Percentiles rank a stretch among this genome's conserved stretches.
phyloP scores from a whole-genome alignment of 1,140 invertebrate species.

The Temnothorax nylanderi region DNA sequence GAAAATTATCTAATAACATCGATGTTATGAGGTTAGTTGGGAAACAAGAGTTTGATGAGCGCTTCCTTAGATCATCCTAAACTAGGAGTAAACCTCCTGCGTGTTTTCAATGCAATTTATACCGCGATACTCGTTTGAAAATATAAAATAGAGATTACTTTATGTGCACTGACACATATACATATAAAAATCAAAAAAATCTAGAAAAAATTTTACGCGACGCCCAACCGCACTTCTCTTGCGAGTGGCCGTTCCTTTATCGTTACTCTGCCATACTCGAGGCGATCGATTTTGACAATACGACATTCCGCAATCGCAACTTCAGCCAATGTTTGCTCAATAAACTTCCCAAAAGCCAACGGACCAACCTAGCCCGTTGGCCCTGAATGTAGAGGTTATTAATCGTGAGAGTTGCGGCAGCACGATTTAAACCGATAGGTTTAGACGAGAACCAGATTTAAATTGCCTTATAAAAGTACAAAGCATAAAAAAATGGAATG shows the following conservation, averaged over 20 bases:
- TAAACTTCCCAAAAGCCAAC: constrained; percentile 63
- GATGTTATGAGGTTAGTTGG: constrained; percentile 40
- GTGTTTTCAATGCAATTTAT: constrained; percentile 3
- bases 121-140: background rate
- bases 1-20: constrained; percentile 47
- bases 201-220: background rate
- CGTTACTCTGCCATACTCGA: background rate
- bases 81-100: constrained; percentile 3
- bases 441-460: constrained; percentile 34
- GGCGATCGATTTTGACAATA: constrained; percentile 63
- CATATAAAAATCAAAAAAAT: background rate
- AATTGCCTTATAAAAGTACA: background rate
- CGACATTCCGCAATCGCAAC: constrained; percentile 46
- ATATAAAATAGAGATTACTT: background rate
- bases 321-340: constrained; percentile 70
- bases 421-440: constrained; percentile 20
- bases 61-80: constrained; percentile 30
- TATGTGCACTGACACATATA: too few relatives aligned
- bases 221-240: background rate
- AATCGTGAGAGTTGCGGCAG: constrained; percentile 56
- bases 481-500: background rate
- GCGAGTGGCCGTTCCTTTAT: constrained; percentile 18
- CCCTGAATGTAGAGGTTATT: constrained; percentile 66
- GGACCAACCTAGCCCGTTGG: constrained; percentile 59
- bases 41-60: constrained; percentile 24